Conservation (phyloP, 2,113 vertebrate genomes). For the Opisthocomus hoazin region DNA sequence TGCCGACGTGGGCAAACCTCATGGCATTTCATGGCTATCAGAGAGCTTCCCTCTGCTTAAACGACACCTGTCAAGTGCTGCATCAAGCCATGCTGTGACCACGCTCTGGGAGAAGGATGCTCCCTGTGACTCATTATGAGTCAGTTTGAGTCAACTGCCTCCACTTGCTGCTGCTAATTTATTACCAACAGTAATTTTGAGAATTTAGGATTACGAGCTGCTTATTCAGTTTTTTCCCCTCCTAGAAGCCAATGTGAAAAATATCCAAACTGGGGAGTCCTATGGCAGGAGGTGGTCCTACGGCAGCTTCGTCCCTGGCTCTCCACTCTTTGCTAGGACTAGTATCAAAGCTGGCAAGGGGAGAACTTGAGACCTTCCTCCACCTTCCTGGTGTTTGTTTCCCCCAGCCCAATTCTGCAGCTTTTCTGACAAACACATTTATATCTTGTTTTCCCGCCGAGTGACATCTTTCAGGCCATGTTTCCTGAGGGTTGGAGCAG, state of each 20-base stretch:
- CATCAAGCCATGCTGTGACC: background rate
- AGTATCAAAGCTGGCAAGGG: background rate
- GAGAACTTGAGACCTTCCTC: background rate
- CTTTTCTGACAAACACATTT: background rate
- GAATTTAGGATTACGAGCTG: background rate
- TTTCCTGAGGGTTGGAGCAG: background rate
- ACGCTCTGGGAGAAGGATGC: background rate
- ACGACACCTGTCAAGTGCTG: background rate
- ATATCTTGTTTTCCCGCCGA: background rate
- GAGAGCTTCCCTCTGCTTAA: background rate
- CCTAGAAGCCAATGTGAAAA: background rate
- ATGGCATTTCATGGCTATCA: background rate
- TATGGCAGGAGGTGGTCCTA: background rate
- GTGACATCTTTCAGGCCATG: background rate
- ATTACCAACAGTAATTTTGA: background rate
- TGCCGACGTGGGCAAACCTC: background rate
- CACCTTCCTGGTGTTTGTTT: background rate
- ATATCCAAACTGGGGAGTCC: background rate
- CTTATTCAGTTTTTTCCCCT: background rate
- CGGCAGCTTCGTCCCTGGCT: background rate
- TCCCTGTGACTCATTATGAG: background rate
- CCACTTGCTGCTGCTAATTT: background rate
- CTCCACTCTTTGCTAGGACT: background rate
- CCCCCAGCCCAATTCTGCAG: background rate
- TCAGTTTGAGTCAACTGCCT: background rate